Percentiles rank a stretch among this genome's conserved stretches.
Evolutionary conservation across 2,797 vertebrate species (phyloP).

Genomic region (Acanthornis magna): DNA sequence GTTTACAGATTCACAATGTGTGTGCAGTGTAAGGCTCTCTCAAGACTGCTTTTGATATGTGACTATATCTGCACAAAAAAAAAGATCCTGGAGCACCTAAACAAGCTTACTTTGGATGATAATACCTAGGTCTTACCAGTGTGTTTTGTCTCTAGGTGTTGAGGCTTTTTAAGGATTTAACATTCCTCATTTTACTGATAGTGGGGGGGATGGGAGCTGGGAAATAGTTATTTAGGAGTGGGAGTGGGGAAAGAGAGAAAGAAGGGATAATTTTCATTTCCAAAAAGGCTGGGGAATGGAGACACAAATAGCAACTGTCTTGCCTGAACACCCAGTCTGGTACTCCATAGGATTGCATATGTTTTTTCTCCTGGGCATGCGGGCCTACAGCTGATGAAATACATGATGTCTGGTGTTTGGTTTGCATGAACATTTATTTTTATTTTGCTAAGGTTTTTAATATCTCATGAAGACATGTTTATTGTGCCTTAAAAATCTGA

Average conservation of each 20-base stretch:
- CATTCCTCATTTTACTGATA: not conserved
- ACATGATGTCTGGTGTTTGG: constrained; percentile 2
- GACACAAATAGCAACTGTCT: not conserved
- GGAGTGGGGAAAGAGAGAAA: not conserved
- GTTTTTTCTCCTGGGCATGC: not conserved
- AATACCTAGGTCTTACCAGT: not conserved
- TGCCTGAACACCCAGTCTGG: not conserved
- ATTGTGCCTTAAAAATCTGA: constrained; percentile 51
- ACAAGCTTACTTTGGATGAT: not conserved
- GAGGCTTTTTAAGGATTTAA: not conserved
- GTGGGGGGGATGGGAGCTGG: not conserved
- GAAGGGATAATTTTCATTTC: not conserved
- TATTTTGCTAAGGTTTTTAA: constrained; percentile 24
- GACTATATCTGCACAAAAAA: not conserved
- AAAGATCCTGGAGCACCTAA: not conserved
- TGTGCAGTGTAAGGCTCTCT: not conserved
- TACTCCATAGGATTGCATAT: not conserved
- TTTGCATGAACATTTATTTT: constrained; percentile 19
- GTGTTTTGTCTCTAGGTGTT: not conserved
- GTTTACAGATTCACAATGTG: not conserved
- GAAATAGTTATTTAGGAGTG: not conserved
- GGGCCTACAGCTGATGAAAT: not conserved
- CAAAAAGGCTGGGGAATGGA: not conserved
- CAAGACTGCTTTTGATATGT: not conserved
- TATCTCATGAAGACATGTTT: constrained; percentile 27